Percentiles rank a stretch among this genome's conserved stretches.
phyloP scores from a whole-genome alignment of 1,140 invertebrate species.

The Xylocopa sonorina region DNA sequence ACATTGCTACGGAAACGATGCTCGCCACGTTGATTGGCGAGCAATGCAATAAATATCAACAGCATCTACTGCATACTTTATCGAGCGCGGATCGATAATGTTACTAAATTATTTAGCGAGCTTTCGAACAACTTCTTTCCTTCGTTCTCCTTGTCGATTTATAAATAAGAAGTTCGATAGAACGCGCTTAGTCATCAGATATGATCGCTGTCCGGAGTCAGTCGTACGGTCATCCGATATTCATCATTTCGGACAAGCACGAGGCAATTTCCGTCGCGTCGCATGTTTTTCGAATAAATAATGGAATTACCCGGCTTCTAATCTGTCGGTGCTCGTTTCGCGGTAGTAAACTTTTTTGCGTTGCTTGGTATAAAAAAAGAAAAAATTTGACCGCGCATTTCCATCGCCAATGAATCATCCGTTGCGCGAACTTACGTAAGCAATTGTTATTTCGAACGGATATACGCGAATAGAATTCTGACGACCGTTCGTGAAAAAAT shows the following conservation, averaged over 20 bases:
- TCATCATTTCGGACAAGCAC: not conserved
- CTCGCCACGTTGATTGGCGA: no score
- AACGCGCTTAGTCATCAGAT: not conserved
- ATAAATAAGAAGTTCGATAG: not conserved
- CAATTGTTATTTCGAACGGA: not conserved
- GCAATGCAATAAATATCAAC: no score
- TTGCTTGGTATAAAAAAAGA: not conserved
- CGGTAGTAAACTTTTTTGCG: not conserved
- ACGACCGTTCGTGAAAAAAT: no score
- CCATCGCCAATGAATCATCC: no score
- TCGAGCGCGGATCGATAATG: no score
- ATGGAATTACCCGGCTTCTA: not conserved
- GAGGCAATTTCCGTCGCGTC: not conserved
- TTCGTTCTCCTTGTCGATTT: not conserved
- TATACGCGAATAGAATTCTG: not conserved
- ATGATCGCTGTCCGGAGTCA: not conserved
- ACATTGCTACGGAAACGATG: no score
- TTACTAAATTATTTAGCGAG: no score
- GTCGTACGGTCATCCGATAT: not conserved
- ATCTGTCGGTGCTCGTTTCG: no score
- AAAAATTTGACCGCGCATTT: not conserved
- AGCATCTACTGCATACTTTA: no score
- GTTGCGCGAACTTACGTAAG: not conserved
- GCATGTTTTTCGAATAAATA: slow-evolving; percentile 2
- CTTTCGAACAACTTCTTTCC: no score